Evolutionary conservation across 2,888 invertebrate species (phyloP).

Genomic region (Antitype chi): DNA sequence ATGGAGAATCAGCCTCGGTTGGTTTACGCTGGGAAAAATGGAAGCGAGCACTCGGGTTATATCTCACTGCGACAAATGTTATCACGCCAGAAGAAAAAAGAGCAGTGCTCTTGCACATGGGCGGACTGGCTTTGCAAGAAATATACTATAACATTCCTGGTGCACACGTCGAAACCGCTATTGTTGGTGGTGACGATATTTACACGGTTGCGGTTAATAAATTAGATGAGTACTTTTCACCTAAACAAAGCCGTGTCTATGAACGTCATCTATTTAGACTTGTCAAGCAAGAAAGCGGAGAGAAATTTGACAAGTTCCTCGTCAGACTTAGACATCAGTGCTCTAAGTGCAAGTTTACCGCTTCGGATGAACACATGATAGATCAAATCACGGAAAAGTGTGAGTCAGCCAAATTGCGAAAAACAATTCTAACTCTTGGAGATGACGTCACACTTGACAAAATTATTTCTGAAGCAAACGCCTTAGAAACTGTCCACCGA

Average conservation of each 20-base stretch:
- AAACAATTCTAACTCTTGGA: background rate
- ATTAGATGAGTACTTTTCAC: background rate
- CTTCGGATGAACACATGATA: background rate
- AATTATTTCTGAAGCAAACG: background rate
- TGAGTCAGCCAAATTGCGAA: background rate
- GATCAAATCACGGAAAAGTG: background rate
- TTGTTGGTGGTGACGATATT: background rate
- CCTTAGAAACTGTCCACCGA: background rate
- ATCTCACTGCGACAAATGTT: background rate
- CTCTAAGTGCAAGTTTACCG: background rate
- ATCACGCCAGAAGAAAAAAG: background rate
- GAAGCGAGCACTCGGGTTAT: background rate
- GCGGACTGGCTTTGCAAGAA: background rate
- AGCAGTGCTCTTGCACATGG: background rate
- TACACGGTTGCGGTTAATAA: background rate
- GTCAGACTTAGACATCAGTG: background rate
- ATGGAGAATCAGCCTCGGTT: background rate
- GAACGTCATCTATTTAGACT: background rate
- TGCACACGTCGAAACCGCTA: background rate
- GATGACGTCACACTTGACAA: slow-evolving; percentile 1
- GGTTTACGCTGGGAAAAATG: background rate
- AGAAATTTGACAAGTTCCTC: background rate
- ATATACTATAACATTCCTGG: slow-evolving; percentile 3
- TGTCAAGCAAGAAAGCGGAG: background rate
- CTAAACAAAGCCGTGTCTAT: background rate